A percentile compares a stretch with the other conserved stretches of the same genome.
phyloP scores from a whole-genome alignment of 1,140 invertebrate genomes.

The Drosophila oshimai region DNA sequence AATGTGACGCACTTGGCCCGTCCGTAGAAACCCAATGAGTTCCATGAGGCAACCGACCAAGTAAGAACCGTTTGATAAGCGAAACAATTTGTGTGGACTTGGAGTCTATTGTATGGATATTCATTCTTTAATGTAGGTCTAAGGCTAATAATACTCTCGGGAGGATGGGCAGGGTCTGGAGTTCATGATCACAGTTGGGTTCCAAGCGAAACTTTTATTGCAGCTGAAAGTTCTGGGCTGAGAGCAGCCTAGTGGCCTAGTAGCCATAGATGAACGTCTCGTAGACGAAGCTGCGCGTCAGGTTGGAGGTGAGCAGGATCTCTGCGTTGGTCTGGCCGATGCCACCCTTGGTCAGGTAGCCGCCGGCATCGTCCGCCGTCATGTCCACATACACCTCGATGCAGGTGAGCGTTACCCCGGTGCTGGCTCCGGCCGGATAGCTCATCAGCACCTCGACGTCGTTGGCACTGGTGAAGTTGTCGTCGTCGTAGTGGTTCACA shows the following conservation, averaged over 20 bases:
- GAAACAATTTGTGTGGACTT: not conserved
- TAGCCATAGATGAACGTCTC: slow-evolving; percentile 76
- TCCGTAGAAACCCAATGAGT: not conserved
- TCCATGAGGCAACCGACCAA: too few relatives aligned
- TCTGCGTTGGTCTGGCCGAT: slow-evolving; percentile 51
- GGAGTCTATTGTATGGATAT: not conserved
- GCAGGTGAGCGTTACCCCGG: slow-evolving; percentile 47
- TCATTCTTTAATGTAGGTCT: slow-evolving; percentile 5
- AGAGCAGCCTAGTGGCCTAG: slow-evolving; percentile 16
- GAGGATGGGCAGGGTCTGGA: not conserved
- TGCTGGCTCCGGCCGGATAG: slow-evolving; percentile 41
- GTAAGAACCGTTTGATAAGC: slow-evolving; percentile 5
- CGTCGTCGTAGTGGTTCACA: slow-evolving; percentile 58
- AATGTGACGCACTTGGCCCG: not conserved
- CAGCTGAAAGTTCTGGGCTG: slow-evolving; percentile 12
- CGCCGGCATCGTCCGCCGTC: slow-evolving; percentile 51
- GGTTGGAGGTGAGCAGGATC: slow-evolving; percentile 54
- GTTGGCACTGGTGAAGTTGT: slow-evolving; percentile 48
- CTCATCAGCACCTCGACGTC: slow-evolving; percentile 63
- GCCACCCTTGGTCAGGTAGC: slow-evolving; percentile 57
- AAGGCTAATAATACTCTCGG: slow-evolving; percentile 27
- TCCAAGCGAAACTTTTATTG: slow-evolving; percentile 49
- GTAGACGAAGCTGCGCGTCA: slow-evolving; percentile 61
- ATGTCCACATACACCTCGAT: slow-evolving; percentile 72
- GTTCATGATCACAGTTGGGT: slow-evolving; percentile 65